These are phyloP conservation scores for Micromussa lordhowensis DNA, from an alignment of 92 coral and sea anemone genomes.

Conservation along the genomic window DNA sequence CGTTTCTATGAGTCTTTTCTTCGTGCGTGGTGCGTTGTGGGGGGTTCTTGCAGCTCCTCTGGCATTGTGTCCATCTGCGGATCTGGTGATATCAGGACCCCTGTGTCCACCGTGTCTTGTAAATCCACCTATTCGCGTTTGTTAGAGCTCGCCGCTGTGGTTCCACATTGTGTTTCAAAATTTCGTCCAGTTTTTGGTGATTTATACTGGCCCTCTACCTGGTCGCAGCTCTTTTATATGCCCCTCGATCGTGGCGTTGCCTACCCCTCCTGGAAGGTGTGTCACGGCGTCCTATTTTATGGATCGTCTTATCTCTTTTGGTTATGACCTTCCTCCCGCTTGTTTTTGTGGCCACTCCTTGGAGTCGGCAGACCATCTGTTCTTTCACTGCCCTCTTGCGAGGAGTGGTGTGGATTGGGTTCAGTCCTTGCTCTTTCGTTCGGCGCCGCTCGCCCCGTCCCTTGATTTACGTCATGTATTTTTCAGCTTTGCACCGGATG, in stretches of 20 bases:
- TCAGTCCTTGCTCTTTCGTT: too few relatives aligned
- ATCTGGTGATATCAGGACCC: neutral
- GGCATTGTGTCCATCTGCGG: too few relatives aligned
- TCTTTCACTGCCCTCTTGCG: too few relatives aligned
- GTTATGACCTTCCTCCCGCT: neutral
- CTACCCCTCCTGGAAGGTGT: neutral
- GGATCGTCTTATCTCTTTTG: constrained; percentile 1
- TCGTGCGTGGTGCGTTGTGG: neutral
- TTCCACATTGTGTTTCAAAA: neutral
- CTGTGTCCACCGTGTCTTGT: neutral
- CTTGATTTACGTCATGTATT: too few relatives aligned
- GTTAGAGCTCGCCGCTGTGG: neutral
- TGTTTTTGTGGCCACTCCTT: too few relatives aligned
- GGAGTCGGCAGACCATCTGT: too few relatives aligned
- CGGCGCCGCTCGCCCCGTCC: too few relatives aligned
- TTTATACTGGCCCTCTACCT: neutral
- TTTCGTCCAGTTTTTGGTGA: neutral
- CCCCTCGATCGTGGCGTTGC: neutral
- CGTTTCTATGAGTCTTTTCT: neutral
- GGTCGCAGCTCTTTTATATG: neutral
- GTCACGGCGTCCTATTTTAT: neutral
- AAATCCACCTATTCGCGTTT: neutral
- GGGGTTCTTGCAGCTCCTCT: neutral
- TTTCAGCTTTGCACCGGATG: too few relatives aligned
- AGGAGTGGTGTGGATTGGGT: too few relatives aligned